Conservation (phyloP, 2,888 invertebrate species). For the Phorcus lineatus region DNA sequence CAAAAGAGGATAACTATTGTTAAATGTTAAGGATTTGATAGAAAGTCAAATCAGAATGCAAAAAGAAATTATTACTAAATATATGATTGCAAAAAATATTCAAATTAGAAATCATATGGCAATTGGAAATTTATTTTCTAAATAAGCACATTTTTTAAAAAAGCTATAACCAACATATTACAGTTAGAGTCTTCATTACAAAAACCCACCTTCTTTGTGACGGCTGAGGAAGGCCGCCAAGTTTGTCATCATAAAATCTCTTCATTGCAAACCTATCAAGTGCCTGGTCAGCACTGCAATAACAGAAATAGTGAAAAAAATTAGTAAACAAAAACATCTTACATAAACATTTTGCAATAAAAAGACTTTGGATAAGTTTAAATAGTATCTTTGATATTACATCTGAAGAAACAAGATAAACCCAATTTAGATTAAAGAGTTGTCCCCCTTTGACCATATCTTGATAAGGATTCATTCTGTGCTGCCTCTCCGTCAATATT, state of each 20-base stretch:
- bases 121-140: background rate
- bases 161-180: background rate
- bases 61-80: no score
- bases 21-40: background rate
- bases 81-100: background rate
- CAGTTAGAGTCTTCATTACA: no score
- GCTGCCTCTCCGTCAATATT: no score
- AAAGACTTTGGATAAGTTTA: no score
- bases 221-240: constrained; percentile 83
- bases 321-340: no score
- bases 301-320: background rate
- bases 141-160: background rate
- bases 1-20: background rate
- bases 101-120: background rate
- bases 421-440: no score
- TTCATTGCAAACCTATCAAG: constrained; percentile 95
- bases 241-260: constrained; percentile 89
- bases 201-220: constrained; percentile 83
- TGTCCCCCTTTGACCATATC: no score
- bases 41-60: background rate
- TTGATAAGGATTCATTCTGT: no score
- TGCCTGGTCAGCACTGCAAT: constrained; percentile 80
- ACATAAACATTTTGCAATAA: no score
- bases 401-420: no score
- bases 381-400: no score